Conservation (phyloP, 1,140 invertebrate species). For the Drosophila oshimai region DNA sequence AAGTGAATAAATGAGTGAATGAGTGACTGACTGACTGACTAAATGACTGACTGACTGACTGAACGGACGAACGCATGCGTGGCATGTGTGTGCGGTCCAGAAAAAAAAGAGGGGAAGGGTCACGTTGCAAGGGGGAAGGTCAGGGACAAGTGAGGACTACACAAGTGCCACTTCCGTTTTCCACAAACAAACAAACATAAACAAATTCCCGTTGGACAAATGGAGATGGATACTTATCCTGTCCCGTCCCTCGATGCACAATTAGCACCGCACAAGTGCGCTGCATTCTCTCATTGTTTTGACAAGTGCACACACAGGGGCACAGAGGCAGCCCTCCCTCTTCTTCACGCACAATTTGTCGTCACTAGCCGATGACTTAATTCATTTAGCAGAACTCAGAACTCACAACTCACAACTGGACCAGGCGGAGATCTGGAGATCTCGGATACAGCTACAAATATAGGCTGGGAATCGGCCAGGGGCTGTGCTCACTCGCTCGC, state of each 20-base stretch:
- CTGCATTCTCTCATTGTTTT: slow-evolving; percentile 57
- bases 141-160: neutral
- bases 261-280: slow-evolving; percentile 55
- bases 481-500: slow-evolving; percentile 39
- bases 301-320: slow-evolving; percentile 66
- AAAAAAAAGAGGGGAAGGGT: neutral
- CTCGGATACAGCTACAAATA: neutral
- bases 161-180: slow-evolving; percentile 54
- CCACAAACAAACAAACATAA: slow-evolving; percentile 17
- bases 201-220: slow-evolving; percentile 17
- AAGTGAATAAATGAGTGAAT: neutral
- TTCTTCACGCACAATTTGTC: slow-evolving; percentile 82
- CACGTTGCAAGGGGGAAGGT: neutral
- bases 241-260: slow-evolving; percentile 38
- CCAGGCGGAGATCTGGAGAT: neutral
- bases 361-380: slow-evolving; percentile 81
- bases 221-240: slow-evolving; percentile 25
- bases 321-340: slow-evolving; percentile 13
- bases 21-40: neutral
- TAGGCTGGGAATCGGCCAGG: neutral
- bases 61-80: slow-evolving; percentile 35
- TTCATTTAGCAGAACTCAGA: slow-evolving; percentile 71
- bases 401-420: neutral
- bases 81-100: slow-evolving; percentile 35
- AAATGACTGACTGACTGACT: slow-evolving; percentile 9